A percentile compares a stretch with the other conserved stretches of the same genome.
phyloP scores from a whole-genome alignment of 2,888 invertebrate genomes.

The Drosophila demipolita region DNA sequence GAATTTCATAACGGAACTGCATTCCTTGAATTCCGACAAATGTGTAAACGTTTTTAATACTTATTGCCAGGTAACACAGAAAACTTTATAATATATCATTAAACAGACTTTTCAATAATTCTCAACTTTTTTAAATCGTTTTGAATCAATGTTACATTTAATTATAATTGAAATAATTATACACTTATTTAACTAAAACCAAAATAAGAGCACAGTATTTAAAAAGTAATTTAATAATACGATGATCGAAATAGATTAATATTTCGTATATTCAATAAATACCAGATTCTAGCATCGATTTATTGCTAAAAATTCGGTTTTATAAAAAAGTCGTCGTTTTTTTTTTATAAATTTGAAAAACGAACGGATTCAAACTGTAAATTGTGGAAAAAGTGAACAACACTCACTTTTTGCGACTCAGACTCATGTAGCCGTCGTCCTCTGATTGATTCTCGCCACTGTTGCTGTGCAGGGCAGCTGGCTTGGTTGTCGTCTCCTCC shows the following conservation, averaged over 20 bases:
- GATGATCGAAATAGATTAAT: not conserved
- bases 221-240: not conserved
- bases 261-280: not conserved
- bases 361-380: not conserved
- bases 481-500: conserved; percentile 87
- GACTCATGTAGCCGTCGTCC: conserved; percentile 97
- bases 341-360: not conserved
- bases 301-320: no score
- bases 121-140: not conserved
- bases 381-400: not conserved
- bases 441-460: conserved; percentile 95
- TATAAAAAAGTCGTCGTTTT: no score
- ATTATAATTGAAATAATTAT: not conserved
- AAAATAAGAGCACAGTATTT: not conserved
- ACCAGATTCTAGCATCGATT: not conserved
- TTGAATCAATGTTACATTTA: not conserved
- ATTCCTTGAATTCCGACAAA: not conserved
- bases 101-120: not conserved
- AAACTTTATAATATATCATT: not conserved
- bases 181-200: not conserved
- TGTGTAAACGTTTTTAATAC: not conserved
- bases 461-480: conserved; percentile 82
- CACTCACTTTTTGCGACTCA: conserved; percentile 91
- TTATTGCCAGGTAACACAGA: not conserved
- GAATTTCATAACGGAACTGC: not conserved